Evolutionary conservation across 2,113 vertebrate genomes (phyloP).

Genomic region (Macrotis lagotis): DNA sequence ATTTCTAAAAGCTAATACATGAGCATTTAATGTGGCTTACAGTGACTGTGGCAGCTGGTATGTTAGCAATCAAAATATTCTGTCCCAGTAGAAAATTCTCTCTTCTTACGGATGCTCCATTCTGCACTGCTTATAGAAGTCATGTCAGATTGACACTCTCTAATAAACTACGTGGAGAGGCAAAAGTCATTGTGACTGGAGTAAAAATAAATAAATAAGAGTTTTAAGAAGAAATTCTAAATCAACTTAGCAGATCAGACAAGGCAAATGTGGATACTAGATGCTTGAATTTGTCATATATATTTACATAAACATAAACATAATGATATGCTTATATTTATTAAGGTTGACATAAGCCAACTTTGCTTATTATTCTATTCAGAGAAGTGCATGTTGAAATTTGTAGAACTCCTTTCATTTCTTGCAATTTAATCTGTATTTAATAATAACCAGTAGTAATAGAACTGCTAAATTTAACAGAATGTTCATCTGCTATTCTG

Average conservation of each 20-base stretch:
- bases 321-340: conserved; percentile 37
- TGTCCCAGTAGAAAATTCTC: conserved; percentile 57
- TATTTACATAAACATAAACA: conserved; percentile 30
- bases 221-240: conserved; percentile 10
- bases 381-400: conserved; percentile 39
- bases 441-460: conserved; percentile 33
- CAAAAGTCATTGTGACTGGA: neutral
- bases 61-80: conserved; percentile 22
- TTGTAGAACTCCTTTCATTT: conserved; percentile 44
- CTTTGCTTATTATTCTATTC: conserved; percentile 2
- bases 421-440: conserved; percentile 51
- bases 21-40: conserved; percentile 21
- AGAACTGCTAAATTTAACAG: conserved; percentile 18
- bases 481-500: conserved; percentile 44
- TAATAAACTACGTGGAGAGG: neutral
- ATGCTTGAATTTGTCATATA: neutral
- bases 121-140: conserved; percentile 23
- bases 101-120: neutral
- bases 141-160: neutral
- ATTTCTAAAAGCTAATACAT: conserved; percentile 34
- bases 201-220: neutral
- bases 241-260: neutral
- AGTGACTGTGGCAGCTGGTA: neutral
- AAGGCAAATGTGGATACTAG: neutral
- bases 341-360: conserved; percentile 19